phyloP scores from a whole-genome alignment of 2,797 vertebrate species.

The Myoxocephalus aenaeus region DNA sequence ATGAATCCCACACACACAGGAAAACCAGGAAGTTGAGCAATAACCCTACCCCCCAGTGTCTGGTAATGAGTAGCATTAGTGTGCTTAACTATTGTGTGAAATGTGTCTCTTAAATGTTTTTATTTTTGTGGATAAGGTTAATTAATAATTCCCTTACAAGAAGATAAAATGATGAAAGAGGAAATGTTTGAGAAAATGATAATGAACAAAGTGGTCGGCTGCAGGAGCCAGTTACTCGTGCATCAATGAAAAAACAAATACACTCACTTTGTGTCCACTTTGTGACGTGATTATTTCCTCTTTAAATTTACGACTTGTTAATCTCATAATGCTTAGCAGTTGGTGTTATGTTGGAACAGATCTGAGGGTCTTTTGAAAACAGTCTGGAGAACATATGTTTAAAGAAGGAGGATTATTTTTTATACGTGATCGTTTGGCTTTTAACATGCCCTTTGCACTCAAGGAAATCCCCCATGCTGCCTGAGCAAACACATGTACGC shows the following conservation, averaged over 20 bases:
- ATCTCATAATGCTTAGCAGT: constrained; percentile 61
- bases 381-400: constrained; percentile 55
- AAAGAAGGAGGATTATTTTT: constrained; percentile 31
- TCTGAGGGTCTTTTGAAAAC: constrained; percentile 41
- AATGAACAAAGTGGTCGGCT: constrained; percentile 24
- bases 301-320: constrained; percentile 67
- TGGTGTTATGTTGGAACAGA: constrained; percentile 36
- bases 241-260: constrained; percentile 46
- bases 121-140: constrained; percentile 14
- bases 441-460: constrained; percentile 52
- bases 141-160: constrained; percentile 14
- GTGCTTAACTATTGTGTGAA: constrained; percentile 39
- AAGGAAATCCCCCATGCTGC: constrained; percentile 57
- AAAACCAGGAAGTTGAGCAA: constrained; percentile 58
- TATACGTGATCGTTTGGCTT: constrained; percentile 42
- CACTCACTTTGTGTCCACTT: constrained; percentile 16
- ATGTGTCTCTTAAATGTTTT: constrained; percentile 20
- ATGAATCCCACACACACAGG: constrained; percentile 68
- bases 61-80: constrained; percentile 56
- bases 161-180: constrained; percentile 11
- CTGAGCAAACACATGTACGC: constrained; percentile 50
- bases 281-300: constrained; percentile 65
- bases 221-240: constrained; percentile 24
- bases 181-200: constrained; percentile 7
- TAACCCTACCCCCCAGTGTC: constrained; percentile 37